Conservation (phyloP, 2,888 invertebrate species). For the Eupithecia subfuscata region DNA sequence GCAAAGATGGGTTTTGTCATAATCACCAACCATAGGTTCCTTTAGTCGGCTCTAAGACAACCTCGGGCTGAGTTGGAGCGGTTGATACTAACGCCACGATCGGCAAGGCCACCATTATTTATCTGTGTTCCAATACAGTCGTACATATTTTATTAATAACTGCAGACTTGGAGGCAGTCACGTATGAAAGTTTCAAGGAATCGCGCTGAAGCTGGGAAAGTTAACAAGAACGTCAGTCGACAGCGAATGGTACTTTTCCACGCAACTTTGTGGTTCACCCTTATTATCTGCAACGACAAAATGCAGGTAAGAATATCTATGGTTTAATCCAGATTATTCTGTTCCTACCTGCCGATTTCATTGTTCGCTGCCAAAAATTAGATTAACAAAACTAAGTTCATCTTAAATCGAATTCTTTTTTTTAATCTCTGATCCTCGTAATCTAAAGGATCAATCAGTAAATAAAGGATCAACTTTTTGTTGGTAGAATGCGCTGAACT, state of each 20-base stretch:
- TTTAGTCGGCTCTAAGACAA: no score
- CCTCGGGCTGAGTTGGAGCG: no score
- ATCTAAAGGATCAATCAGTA: no score
- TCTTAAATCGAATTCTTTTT: no score
- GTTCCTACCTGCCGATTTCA: no score
- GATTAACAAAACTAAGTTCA: no score
- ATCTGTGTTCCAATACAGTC: background rate
- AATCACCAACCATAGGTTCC: no score
- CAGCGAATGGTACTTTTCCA: conserved; percentile 41
- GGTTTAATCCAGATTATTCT: background rate
- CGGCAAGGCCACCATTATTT: background rate
- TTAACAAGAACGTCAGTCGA: conserved; percentile 49
- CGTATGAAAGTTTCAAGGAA: conserved; percentile 58
- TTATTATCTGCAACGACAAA: conserved; percentile 7
- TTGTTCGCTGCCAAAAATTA: no score
- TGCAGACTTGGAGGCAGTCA: conserved; percentile 50
- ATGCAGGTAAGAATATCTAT: background rate
- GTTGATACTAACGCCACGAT: background rate
- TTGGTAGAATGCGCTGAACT: no score
- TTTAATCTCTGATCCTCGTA: no score
- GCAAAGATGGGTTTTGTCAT: no score
- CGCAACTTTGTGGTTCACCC: conserved; percentile 27
- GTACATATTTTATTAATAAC: conserved; percentile 31
- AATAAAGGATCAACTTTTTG: no score
- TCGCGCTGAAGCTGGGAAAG: conserved; percentile 47